Conservation (phyloP, 2,113 vertebrate genomes). For the Scatophagus argus region DNA sequence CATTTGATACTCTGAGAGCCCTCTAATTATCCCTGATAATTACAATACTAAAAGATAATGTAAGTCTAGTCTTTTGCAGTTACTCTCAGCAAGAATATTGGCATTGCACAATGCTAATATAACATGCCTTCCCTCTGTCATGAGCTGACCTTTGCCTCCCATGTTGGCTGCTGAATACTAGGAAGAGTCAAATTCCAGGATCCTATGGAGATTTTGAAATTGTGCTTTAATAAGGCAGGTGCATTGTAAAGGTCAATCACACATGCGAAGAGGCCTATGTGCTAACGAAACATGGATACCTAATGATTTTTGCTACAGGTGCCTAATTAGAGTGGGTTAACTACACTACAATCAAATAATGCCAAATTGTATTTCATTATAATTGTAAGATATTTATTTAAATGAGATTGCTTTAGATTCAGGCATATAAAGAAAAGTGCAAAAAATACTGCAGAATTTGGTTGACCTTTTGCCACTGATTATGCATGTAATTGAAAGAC, state of each 20-base stretch:
- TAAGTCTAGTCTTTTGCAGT: conserved; percentile 15
- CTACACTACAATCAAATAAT: not conserved
- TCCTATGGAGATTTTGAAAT: conserved; percentile 41
- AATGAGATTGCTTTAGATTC: not conserved
- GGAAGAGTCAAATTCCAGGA: conserved; percentile 7
- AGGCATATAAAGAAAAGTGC: conserved; percentile 9
- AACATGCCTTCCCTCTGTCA: not conserved
- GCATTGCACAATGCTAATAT: not conserved
- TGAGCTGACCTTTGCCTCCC: not conserved
- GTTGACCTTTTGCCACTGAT: not conserved
- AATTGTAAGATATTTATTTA: not conserved
- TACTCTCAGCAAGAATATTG: conserved; percentile 6
- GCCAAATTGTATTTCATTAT: not conserved
- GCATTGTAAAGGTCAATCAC: conserved; percentile 35
- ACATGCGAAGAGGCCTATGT: not conserved
- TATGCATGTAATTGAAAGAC: conserved; percentile 4
- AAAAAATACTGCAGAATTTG: not conserved
- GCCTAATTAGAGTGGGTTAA: conserved; percentile 40
- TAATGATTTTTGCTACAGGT: not conserved
- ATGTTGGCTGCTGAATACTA: not conserved
- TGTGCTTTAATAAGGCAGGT: conserved; percentile 25
- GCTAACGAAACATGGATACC: not conserved
- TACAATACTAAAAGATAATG: not conserved
- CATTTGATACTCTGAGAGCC: not conserved
- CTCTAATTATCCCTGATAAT: not conserved